phyloP scores from a whole-genome alignment of 2,113 vertebrate genomes.

The Ochotona curzoniae region DNA sequence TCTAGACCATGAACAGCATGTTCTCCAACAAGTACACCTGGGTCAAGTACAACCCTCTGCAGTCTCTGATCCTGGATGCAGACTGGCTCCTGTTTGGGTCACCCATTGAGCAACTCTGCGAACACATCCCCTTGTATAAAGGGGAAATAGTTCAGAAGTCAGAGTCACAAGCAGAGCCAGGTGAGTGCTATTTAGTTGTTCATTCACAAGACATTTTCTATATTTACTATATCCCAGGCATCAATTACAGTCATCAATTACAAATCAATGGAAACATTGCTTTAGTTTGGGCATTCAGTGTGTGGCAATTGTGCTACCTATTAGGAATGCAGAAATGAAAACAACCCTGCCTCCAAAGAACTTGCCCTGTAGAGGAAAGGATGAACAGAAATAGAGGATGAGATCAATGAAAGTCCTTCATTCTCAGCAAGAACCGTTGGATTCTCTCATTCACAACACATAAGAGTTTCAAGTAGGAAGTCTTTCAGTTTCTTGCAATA shows the following conservation, averaged over 20 bases:
- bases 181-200: slow-evolving; percentile 76
- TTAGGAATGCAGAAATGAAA: not conserved
- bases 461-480: not conserved
- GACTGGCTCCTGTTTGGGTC: slow-evolving; percentile 82
- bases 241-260: not conserved
- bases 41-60: slow-evolving; percentile 75
- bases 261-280: not conserved
- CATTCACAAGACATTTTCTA: not conserved
- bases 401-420: not conserved
- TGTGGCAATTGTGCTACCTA: not conserved
- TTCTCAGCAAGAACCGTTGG: not conserved
- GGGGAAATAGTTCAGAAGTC: slow-evolving; percentile 32
- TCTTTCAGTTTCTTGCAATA: not conserved
- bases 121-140: slow-evolving; percentile 82
- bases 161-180: not conserved
- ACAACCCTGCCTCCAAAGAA: not conserved
- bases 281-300: not conserved
- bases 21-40: slow-evolving; percentile 78
- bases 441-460: not conserved
- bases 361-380: not conserved
- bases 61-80: slow-evolving; percentile 18
- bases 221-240: not conserved
- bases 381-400: not conserved
- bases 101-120: slow-evolving; percentile 80
- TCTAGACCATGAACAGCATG: slow-evolving; percentile 77